Conservation (phyloP, 2,888 invertebrate genomes). For the Scaeva pyrastri region DNA sequence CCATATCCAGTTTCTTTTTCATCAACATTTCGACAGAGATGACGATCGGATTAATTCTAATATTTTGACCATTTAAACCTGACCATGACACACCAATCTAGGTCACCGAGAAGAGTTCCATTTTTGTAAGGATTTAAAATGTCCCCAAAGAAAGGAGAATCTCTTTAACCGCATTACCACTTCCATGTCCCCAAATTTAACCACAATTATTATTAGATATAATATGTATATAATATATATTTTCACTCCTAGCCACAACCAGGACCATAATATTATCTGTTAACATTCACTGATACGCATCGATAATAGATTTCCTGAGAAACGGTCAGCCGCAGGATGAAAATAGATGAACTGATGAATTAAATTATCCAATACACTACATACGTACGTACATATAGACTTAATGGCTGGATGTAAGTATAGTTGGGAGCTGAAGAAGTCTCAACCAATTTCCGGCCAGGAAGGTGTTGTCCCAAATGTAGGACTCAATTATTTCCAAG, state of each 20-base stretch:
- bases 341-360: constrained; percentile 10
- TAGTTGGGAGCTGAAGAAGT: constrained; percentile 1
- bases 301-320: constrained; percentile 1
- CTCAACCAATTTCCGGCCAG: constrained; percentile 20
- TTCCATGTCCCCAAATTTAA: neutral
- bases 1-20: no score
- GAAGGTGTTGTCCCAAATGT: neutral
- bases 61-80: no score
- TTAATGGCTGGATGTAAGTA: neutral
- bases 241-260: neutral
- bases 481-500: constrained; percentile 17
- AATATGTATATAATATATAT: no score
- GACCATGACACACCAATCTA: neutral
- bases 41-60: no score
- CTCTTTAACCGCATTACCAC: neutral
- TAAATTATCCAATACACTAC: neutral
- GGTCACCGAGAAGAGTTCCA: neutral
- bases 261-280: constrained; percentile 14
- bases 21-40: no score
- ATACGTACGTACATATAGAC: neutral
- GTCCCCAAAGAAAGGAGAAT: neutral
- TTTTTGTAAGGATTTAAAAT: neutral
- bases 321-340: neutral
- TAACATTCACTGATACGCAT: constrained; percentile 11
- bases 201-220: constrained; percentile 11